phyloP scores from a whole-genome alignment of 2,113 vertebrate species.

The Tragelaphus scriptus region DNA sequence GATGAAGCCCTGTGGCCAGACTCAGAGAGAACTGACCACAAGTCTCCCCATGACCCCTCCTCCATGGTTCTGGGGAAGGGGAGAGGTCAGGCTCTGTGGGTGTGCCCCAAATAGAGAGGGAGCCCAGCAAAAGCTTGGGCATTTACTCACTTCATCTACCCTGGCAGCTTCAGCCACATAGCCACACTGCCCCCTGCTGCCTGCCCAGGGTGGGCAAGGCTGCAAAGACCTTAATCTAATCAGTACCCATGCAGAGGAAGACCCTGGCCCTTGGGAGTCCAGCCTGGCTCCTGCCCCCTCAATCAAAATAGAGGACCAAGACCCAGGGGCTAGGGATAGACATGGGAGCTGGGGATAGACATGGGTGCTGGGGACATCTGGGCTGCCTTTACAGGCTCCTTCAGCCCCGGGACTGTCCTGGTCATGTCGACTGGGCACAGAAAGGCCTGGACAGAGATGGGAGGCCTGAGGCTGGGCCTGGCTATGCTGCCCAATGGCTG shows the following conservation, averaged over 20 bases:
- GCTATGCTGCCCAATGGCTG: not conserved
- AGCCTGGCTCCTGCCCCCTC: not conserved
- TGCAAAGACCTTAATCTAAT: conserved; percentile 11
- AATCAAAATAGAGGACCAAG: not conserved
- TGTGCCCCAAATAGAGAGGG: not conserved
- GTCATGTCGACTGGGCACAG: fast-evolving
- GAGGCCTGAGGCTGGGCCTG: not conserved
- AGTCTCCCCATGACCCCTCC: not conserved
- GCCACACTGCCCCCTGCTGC: conserved; percentile 32
- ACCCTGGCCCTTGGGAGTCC: not conserved
- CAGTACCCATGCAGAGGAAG: not conserved
- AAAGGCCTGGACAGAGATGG: not conserved
- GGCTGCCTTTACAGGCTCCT: not conserved
- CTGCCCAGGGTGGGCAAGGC: not conserved
- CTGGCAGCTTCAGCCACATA: not conserved
- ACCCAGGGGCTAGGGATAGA: not conserved
- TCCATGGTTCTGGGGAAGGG: not conserved
- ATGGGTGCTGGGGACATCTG: not conserved
- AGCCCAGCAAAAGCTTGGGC: not conserved
- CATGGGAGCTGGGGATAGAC: not conserved
- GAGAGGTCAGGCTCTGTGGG: not conserved
- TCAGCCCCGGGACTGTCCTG: fast-evolving
- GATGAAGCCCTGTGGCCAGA: not conserved
- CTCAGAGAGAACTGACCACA: not conserved
- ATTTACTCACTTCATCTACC: not conserved